Percentiles rank a stretch among this genome's conserved stretches.
These are phyloP conservation scores for Tragelaphus eurycerus DNA, from an alignment of 2,797 vertebrate genomes.

Conservation along the genomic window DNA sequence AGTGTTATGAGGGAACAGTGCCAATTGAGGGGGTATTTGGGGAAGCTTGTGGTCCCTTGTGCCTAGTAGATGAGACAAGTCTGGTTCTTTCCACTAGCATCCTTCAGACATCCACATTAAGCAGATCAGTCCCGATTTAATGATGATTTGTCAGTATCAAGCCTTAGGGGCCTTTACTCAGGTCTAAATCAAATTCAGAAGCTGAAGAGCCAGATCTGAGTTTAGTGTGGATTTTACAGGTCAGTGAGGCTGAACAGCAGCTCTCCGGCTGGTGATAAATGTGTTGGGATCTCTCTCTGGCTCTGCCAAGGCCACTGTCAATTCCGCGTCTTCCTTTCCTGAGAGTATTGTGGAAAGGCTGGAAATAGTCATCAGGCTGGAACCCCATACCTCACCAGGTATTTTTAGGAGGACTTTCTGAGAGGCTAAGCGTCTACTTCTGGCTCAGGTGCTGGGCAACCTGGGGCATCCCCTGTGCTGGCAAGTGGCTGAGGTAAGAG, in stretches of 20 bases:
- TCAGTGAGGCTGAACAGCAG: slow-evolving; percentile 56
- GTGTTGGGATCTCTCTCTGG: neutral
- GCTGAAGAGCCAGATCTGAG: slow-evolving; percentile 39
- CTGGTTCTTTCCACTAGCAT: neutral
- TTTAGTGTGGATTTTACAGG: slow-evolving; percentile 63
- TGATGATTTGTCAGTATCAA: slow-evolving; percentile 33
- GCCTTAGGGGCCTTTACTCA: neutral
- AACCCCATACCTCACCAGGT: neutral
- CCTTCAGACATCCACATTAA: neutral
- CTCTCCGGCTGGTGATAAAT: slow-evolving; percentile 53
- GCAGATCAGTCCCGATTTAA: neutral
- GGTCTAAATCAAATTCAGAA: slow-evolving; percentile 63
- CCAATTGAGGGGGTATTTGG: neutral
- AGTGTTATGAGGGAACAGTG: neutral
- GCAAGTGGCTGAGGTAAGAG: neutral
- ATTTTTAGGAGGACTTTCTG: neutral
- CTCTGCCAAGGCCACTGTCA: slow-evolving; percentile 44
- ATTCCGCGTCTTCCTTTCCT: slow-evolving; percentile 35
- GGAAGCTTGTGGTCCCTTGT: neutral
- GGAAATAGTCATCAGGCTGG: neutral
- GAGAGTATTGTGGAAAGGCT: neutral
- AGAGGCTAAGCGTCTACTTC: neutral
- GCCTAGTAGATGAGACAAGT: neutral
- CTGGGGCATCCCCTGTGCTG: neutral
- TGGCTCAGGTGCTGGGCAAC: neutral